Conservation (phyloP, 2,797 vertebrate genomes). For the Gobio occitaniae region DNA sequence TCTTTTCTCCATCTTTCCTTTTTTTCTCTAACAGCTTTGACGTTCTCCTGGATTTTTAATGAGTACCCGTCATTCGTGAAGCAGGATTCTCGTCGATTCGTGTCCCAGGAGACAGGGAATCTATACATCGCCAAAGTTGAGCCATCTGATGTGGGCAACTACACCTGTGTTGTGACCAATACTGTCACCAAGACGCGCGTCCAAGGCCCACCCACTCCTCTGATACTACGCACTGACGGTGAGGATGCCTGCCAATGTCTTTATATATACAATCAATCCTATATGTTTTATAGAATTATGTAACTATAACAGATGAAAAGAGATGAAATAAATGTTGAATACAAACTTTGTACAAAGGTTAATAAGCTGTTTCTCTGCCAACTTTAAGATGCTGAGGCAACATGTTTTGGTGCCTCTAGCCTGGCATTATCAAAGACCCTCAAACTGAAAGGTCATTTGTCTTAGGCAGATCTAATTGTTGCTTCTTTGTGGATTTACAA, state of each 20-base stretch:
- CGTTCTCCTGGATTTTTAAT: conserved; percentile 97
- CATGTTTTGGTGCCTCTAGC: conserved; percentile 66
- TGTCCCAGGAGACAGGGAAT: conserved; percentile 96
- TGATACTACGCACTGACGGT: conserved; percentile 95
- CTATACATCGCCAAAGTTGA: conserved; percentile 98
- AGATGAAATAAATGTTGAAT: conserved; percentile 49
- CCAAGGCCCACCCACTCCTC: conserved; percentile 91
- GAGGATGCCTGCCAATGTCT: conserved; percentile 60
- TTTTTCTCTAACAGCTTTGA: conserved; percentile 82
- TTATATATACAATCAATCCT: neutral
- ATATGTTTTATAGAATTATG: neutral
- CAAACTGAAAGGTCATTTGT: conserved; percentile 75
- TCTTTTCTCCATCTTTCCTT: conserved; percentile 29
- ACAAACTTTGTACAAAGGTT: conserved; percentile 73
- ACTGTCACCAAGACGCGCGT: conserved; percentile 88
- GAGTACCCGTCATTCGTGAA: conserved; percentile 93
- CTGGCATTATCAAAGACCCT: conserved; percentile 73
- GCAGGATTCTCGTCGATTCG: conserved; percentile 93
- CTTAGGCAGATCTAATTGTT: conserved; percentile 69
- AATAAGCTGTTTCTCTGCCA: conserved; percentile 71
- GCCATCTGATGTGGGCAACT: conserved; percentile 94
- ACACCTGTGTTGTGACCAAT: conserved; percentile 96
- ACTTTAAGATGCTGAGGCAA: conserved; percentile 70
- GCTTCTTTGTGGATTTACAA: conserved; percentile 46
- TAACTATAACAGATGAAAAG: neutral